phyloP scores from a whole-genome alignment of 2,888 invertebrate genomes.

The Nasonovia ribisnigri region DNA sequence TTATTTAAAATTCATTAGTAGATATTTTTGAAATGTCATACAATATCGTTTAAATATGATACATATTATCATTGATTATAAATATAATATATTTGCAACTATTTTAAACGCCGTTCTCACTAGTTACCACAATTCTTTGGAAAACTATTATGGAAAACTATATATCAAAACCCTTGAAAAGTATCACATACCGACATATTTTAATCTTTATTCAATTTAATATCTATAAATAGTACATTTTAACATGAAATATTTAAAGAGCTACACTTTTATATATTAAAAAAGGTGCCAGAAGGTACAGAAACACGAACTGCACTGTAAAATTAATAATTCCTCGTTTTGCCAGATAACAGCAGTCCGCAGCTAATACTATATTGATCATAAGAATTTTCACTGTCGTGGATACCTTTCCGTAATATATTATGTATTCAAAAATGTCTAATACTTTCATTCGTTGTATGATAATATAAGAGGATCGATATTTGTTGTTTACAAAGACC shows the following conservation, averaged over 20 bases:
- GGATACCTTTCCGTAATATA: neutral
- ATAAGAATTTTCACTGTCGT: neutral
- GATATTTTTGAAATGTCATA: neutral
- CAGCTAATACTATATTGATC: neutral
- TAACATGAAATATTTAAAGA: neutral
- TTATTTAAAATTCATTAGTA: neutral
- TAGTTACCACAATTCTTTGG: neutral
- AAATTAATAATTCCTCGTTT: neutral
- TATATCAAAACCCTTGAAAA: neutral
- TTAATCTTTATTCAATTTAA: neutral
- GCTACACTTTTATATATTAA: neutral
- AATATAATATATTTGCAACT: neutral
- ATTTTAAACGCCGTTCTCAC: neutral
- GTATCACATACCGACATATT: neutral
- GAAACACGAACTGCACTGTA: neutral
- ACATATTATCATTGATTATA: neutral
- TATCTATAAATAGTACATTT: neutral
- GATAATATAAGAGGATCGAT: neutral
- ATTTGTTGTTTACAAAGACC: neutral
- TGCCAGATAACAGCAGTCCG: neutral
- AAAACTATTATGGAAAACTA: neutral
- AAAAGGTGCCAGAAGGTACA: neutral
- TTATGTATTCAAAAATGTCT: neutral
- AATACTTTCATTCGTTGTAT: neutral
- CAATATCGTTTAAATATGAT: neutral